Evolutionary conservation across 2,888 invertebrate genomes (phyloP), one percentile per base, ranked within the genome.

Genomic region (Pogonocherus hispidulus): DNA sequence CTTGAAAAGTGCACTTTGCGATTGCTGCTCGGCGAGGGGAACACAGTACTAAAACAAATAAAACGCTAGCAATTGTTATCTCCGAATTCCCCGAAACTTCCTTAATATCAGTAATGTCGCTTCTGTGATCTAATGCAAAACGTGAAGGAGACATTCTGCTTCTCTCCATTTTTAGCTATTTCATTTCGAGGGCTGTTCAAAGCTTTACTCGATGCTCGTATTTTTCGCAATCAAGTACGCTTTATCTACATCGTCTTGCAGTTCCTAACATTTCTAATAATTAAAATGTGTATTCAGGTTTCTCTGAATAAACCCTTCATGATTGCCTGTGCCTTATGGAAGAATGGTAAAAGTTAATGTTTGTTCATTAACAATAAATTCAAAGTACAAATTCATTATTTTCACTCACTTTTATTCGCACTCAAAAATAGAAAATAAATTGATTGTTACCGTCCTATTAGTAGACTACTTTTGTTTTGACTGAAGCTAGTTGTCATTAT

Each of bases 1-100:
- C 44, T 46, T 37, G 63, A 63, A 54, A 63, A 63, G 52, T 52
- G 63, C 54, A 52, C 44, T 54, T 46, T 63, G 63, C 52, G n/a
- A 52, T 32, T 51, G 49, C 22, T 14, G 35, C 27, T 19, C 6
- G 37, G 19, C 18, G n/a, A 51, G 44, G 14, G 16, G 46, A n/a
- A 46, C 32, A 59, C 23, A 19, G 51, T 35, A 62, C 49, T 22
- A 51, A 62, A 63, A 54, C 63, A 63, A 63, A 63, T 63, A 52
- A 63, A 46, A 23, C 44, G 14, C 22, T 4, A 23, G 57, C 57
- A 46, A 57, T 57, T 57, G 41, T 57, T 57, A 44, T 57, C 57
- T 8, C 9, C 23, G 46, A 44, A 44, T 57, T 44, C 44, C 22
- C 23, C 16, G 8, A 57, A 46, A 55, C 44, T 44, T 46, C 57